Base-by-base conservation (phyloP, 2,888 invertebrate genomes). In the Hypena proboscidalis region DNA sequence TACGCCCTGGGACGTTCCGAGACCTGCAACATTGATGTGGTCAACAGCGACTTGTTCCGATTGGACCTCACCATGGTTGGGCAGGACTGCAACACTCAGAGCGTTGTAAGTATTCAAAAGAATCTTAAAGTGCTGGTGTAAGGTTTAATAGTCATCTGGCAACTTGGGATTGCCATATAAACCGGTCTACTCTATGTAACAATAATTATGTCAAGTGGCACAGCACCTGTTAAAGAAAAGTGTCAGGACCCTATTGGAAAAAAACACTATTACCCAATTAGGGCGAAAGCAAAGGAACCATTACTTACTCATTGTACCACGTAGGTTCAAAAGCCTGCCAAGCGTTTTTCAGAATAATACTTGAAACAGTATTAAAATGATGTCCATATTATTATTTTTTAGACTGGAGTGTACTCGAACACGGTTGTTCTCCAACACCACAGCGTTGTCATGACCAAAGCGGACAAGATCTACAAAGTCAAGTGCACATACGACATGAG, bases 401-500 rank as follows among this genome's bases (percentile, higher is more conserved):
- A 98, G 97, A 96, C 95, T 60, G 98, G 98, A 37, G 96, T 97
- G 27, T 98, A 97, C 85, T 97, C 97, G 34, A 98, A 98, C 84
- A 98, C 98, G 0, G 97, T 98, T 13, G 98, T 98, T 4, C 93
- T 98, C 11, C 98, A 98, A 84, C 98, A 98, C 77, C 98, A 98
- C 87, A 97, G 97, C 79, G 97, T 98, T 14, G 98, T 98, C 20
- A 97, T 98, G 97, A 98, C 98, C 40, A 98, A 98, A 83, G 97
- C 97, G 2, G 98, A 98, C 82, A 98, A 98, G 84, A 97, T 98
- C 79, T 98, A 98, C 93, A 98, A 97, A 92, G 97, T 98, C 46
- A 97, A 98, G 81, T 98, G 98, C 79, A 98, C 98, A 3, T 98
- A 98, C 85, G 98, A 98, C 82, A 98, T 98, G 96, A 97, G 97